Evolutionary conservation across 2,113 vertebrate species (phyloP).

Genomic region (Cyrtonyx montezumae): DNA sequence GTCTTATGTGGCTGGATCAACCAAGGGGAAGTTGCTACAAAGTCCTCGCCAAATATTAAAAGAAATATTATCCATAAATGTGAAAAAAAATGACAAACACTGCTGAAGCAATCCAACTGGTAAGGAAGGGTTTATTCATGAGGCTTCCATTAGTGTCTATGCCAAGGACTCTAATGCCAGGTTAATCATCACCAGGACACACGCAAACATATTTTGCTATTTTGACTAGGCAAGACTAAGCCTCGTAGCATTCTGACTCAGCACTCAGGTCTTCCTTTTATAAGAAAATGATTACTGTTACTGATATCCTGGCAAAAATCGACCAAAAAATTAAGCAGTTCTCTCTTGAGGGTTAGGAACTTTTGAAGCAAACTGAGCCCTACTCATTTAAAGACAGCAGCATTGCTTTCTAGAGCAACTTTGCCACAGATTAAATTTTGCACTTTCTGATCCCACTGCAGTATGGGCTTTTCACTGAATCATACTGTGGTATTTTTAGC

Average conservation of each 20-base stretch:
- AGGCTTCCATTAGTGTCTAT: neutral
- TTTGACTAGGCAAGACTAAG: neutral
- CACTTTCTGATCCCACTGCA: neutral
- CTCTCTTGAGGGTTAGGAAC: neutral
- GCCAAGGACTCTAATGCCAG: neutral
- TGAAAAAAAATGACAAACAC: neutral
- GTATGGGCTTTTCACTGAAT: neutral
- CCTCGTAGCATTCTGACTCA: neutral
- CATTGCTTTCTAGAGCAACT: neutral
- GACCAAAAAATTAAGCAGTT: neutral
- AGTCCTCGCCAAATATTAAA: neutral
- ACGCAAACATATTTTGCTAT: neutral
- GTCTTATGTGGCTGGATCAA: neutral
- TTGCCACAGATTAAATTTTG: neutral
- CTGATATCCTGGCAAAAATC: neutral
- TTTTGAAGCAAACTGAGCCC: neutral
- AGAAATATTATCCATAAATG: neutral
- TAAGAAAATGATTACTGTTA: neutral
- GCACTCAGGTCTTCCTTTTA: neutral
- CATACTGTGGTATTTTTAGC: neutral
- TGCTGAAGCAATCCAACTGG: neutral
- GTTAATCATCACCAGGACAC: neutral
- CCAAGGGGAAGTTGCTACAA: neutral
- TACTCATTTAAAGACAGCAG: neutral
- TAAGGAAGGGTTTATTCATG: neutral